Evolutionary conservation across 1,140 invertebrate genomes (phyloP), one percentile per base, ranked within the genome.

Genomic region (Drosophila kikkawai): DNA sequence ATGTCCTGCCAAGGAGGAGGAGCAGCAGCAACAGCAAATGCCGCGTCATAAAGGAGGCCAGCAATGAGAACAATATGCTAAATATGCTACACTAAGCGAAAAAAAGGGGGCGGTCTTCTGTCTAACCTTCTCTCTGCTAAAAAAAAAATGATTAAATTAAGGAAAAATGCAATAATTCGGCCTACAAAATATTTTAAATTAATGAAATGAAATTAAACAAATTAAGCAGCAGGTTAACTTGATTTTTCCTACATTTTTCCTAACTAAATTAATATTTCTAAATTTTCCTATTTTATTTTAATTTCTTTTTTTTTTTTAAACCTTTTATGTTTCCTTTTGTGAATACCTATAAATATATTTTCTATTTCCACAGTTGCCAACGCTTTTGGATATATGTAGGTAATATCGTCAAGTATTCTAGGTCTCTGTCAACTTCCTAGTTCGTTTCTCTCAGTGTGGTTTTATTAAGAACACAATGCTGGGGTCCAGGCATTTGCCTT

Each of bases 1-100:
- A 74, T 74, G 69, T 74, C 26, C 55, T 64, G 67, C 64, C 17
- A 42, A 73, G 29, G 37, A 55, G 29, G 37, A 55, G 50, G 6
- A 51, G 5, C 26, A 44, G 5, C 26, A 44, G 13, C 19, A 41
- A 7, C 7, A 55, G 17, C 32, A 32, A 50, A 11, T 15, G 32
- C 22, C 34, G 11, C 22, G 26, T 13, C 12, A 34, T 22, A n/a
- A 45, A 32, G 37, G 19, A 67, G 34, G 32, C 51, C 32, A 17
- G 50, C 39, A 45, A 55, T 19, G 17, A 50, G 41, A 29, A 41
- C 19, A 58, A 45, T 64, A 42, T 56, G 26, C 64, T 8, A 37
- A 61, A 47, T 61, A 48, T 60, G 39, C 56, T 50, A 26, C 61
- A 64, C 61, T 59, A 13, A 32, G 6, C 17, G 13, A 63, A 56